Percentiles rank a stretch among this genome's conserved stretches.
These are phyloP conservation scores for Gymnogyps californianus DNA, from an alignment of 2,113 vertebrate species.

Conservation along the genomic window DNA sequence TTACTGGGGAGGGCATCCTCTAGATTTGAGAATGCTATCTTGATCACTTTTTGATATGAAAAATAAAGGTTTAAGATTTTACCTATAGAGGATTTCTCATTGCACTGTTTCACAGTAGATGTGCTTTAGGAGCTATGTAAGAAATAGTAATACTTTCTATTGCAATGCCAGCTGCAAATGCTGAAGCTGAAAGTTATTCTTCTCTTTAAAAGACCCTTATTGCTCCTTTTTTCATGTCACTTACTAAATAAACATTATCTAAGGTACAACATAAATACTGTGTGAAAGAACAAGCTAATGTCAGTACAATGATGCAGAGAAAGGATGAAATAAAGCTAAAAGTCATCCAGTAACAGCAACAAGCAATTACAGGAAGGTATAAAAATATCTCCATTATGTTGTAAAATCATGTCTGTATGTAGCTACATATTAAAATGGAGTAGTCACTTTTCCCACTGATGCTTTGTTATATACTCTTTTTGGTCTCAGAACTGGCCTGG, in stretches of 20 bases:
- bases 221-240: neutral
- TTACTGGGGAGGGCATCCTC: fast-evolving
- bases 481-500: neutral
- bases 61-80: neutral
- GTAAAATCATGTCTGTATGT: neutral
- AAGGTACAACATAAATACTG: neutral
- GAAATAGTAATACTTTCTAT: neutral
- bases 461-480: neutral
- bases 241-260: neutral
- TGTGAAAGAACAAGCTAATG: neutral
- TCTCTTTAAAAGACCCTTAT: neutral
- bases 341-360: neutral
- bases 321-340: neutral
- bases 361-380: neutral
- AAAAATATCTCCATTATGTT: neutral
- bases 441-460: neutral
- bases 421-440: neutral
- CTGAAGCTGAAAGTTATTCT: neutral
- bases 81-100: neutral
- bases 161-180: neutral
- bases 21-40: neutral
- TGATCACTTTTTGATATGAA: neutral
- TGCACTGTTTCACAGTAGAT: neutral
- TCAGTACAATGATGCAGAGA: neutral
- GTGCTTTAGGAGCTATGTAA: neutral